phyloP scores from a whole-genome alignment of 2,113 vertebrate genomes.

The Brachypteracias leptosomus region DNA sequence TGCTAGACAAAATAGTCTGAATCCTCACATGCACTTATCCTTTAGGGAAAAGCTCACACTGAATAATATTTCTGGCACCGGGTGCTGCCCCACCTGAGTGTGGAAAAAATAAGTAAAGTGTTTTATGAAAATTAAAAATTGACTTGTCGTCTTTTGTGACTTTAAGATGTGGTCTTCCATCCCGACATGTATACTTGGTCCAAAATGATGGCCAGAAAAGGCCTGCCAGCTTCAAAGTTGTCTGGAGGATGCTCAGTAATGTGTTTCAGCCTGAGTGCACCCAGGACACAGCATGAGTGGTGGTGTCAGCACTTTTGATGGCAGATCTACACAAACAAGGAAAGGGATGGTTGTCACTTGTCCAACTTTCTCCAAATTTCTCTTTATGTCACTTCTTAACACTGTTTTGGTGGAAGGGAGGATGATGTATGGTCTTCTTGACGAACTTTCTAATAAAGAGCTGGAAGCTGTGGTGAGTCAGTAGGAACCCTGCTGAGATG shows the following conservation, averaged over 20 bases:
- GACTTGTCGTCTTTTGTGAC: constrained; percentile 12
- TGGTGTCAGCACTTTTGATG: background rate
- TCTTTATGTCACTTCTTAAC: background rate
- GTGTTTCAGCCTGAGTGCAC: fast-evolving
- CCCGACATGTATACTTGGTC: background rate
- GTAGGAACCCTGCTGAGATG: background rate
- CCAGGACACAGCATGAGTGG: background rate
- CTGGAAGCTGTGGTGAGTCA: fast-evolving
- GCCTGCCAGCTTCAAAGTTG: background rate
- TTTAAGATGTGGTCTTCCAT: background rate
- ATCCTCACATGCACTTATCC: constrained; percentile 68
- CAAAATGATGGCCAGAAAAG: constrained; percentile 29
- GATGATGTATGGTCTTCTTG: fast-evolving
- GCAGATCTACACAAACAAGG: background rate
- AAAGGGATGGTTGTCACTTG: background rate
- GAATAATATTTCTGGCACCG: constrained; percentile 53
- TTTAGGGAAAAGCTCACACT: constrained; percentile 67
- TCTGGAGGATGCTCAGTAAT: background rate
- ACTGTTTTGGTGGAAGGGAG: background rate
- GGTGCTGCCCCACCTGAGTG: constrained; percentile 37
- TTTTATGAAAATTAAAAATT: constrained; percentile 50
- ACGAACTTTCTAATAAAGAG: background rate
- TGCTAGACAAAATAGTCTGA: constrained; percentile 71
- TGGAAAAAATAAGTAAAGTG: background rate
- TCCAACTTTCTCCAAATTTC: background rate